Percentiles rank a stretch among this genome's conserved stretches.
Conservation (phyloP, 2,888 invertebrate genomes). For the Mesoligia furuncula region DNA sequence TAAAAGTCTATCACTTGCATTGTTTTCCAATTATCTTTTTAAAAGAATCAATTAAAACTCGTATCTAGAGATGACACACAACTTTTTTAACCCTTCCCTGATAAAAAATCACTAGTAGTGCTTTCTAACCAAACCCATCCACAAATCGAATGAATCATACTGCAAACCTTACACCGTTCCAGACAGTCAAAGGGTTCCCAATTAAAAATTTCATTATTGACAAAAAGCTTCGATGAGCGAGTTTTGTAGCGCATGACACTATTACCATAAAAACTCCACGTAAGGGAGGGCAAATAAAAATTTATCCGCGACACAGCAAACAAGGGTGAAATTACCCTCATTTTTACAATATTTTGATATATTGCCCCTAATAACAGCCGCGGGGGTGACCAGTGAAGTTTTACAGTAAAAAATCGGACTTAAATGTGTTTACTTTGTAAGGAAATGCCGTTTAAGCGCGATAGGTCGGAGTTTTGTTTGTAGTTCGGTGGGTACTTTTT, state of each 20-base stretch:
- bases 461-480: conserved; percentile 57
- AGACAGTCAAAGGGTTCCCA: conserved; percentile 13
- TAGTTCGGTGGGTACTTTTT: conserved; percentile 61
- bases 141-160: conserved; percentile 44
- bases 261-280: conserved; percentile 61
- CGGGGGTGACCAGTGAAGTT: conserved; percentile 73
- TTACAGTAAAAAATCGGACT: conserved; percentile 85
- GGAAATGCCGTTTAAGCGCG: conserved; percentile 78
- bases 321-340: conserved; percentile 82
- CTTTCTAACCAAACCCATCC: neutral
- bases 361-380: conserved; percentile 87
- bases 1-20: neutral
- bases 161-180: neutral
- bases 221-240: conserved; percentile 58
- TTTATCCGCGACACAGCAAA: conserved; percentile 74
- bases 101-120: neutral
- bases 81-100: neutral
- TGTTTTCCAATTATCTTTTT: neutral
- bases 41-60: neutral
- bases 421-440: conserved; percentile 80
- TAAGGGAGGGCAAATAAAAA: conserved; percentile 68
- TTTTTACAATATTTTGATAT: conserved; percentile 88
- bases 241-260: conserved; percentile 54
- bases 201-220: conserved; percentile 61
- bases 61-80: neutral